These are phyloP conservation scores for Anhinga anhinga DNA, from an alignment of 2,113 vertebrate genomes.

Conservation along the genomic window DNA sequence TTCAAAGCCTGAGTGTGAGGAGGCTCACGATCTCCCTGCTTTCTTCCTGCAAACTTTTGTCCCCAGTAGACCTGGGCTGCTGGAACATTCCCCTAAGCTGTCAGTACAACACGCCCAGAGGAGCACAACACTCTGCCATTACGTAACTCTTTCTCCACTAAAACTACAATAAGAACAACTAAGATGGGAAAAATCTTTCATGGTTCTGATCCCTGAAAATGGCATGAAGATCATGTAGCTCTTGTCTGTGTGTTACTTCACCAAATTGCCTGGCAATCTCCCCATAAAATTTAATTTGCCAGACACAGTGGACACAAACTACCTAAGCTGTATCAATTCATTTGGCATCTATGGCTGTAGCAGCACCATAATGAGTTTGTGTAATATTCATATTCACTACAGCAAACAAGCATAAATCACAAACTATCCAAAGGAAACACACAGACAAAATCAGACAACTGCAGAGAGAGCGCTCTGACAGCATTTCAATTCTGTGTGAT, in stretches of 20 bases:
- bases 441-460: background rate
- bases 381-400: conserved; percentile 22
- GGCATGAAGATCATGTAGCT: background rate
- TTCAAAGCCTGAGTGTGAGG: background rate
- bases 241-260: background rate
- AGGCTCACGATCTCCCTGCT: background rate
- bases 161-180: background rate
- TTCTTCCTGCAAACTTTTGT: background rate
- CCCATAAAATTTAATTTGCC: background rate
- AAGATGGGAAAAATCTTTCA: background rate
- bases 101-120: background rate
- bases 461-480: background rate
- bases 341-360: background rate
- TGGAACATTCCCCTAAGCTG: background rate
- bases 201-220: background rate
- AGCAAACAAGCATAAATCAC: conserved; percentile 16
- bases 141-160: background rate
- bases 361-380: background rate
- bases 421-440: conserved; percentile 3
- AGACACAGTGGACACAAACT: background rate
- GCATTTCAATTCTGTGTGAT: background rate
- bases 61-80: background rate
- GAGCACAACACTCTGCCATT: background rate
- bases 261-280: background rate
- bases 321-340: background rate